These are phyloP conservation scores for Philaethria dido DNA, from an alignment of 2,888 invertebrate species.

Conservation along the genomic window DNA sequence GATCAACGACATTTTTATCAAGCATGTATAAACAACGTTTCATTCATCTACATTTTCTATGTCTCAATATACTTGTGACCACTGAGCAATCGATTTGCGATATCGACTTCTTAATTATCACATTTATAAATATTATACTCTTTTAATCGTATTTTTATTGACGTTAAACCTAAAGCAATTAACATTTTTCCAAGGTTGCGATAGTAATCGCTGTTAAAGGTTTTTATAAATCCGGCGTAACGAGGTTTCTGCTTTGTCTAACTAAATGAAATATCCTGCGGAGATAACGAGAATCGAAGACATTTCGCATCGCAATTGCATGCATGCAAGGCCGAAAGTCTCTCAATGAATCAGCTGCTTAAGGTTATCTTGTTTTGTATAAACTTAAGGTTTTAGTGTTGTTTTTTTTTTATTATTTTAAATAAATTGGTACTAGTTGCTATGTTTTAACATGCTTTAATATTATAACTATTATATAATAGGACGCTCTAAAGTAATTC, in stretches of 20 bases:
- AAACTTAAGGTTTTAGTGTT: background rate
- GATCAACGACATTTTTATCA: conserved; percentile 70
- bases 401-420: background rate
- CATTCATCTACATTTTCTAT: conserved; percentile 41
- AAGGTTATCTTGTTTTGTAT: conserved; percentile 54
- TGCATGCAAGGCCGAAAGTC: conserved; percentile 61
- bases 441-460: background rate
- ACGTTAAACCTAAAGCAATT: conserved; percentile 28
- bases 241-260: conserved; percentile 26
- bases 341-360: conserved; percentile 75
- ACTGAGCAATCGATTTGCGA: background rate
- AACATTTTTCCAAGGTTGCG: conserved; percentile 31
- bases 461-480: background rate
- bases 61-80: conserved; percentile 10
- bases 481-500: no score
- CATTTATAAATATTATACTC: conserved; percentile 23
- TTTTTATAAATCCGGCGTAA: conserved; percentile 15
- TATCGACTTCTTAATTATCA: conserved; percentile 15
- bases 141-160: conserved; percentile 31
- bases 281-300: conserved; percentile 44
- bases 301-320: conserved; percentile 38
- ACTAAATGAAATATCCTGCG: conserved; percentile 33
- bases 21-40: conserved; percentile 61
- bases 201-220: conserved; percentile 28
- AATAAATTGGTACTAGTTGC: background rate